Base-by-base conservation (phyloP, 2,888 invertebrate genomes). In the Drosophila robusta region DNA sequence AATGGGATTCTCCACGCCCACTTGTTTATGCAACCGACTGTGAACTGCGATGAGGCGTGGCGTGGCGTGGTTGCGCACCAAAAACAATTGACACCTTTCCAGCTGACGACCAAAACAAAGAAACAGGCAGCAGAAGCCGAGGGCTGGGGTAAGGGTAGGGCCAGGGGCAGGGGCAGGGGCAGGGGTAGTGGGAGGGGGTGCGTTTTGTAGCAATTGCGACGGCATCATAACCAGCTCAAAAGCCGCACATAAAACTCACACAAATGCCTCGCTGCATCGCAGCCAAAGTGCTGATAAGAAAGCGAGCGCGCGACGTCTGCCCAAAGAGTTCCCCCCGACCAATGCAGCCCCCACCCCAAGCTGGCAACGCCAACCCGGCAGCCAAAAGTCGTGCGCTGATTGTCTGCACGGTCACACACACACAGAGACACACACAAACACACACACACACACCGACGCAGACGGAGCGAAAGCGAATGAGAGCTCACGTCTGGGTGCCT, bases 1-100 rank as follows among this genome's bases (percentile, higher is more conserved):
- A 82, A 82, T 82, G 86, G 88, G 89, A 84, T 84, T 91, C 89
- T 82, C 81, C 83, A 90, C 90, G 90, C 91, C 90, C 91, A 91
- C 90, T 90, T 90, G 89, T 89, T 89, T 80, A 81, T 70, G 75
- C 91, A 89, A 72, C 90, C 89, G 79, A 80, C 89, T 90, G 89
- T 90, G 81, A 84, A 80, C 47, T 63, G 75, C 80, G 81, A 61
- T 74, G 80, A 69, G 82, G 75, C 78, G 61, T 80, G 67, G 77
- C 70, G 64, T 22, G 4, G 22, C 22, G 22, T 22, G 22, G 22
- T 22, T 3, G 22, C 22, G 22, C 47, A 51, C 52, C 32, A 39
- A 39, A 76, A 80, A 88, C 83, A 83, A 83, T 84, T 85, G 87
- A 72, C 88, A 86, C 86, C 88, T 87, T 72, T 73, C 46, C 67